A percentile compares a stretch with the other conserved stretches of the same genome.
Conservation (phyloP, 2,797 vertebrate genomes). For the Neosilurus hyrtlii region DNA sequence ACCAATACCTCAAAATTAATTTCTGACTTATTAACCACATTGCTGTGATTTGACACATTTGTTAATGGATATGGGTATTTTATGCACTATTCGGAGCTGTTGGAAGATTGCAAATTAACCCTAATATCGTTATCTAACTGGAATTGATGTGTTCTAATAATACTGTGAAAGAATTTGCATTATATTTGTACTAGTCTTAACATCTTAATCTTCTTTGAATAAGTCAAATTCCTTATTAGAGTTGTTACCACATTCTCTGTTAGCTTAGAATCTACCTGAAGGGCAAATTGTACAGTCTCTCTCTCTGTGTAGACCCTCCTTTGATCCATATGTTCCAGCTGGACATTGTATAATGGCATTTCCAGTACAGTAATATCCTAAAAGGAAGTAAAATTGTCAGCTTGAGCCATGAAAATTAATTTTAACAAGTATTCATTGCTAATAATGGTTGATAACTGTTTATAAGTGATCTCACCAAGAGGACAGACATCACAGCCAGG, state of each 20-base stretch:
- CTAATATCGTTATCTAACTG: neutral
- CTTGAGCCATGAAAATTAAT: neutral
- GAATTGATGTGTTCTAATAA: neutral
- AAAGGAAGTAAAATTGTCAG: conserved; percentile 6
- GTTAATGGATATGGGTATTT: neutral
- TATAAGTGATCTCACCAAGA: conserved; percentile 61
- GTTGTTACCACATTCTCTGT: neutral
- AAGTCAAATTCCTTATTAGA: neutral
- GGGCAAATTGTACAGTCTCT: conserved; percentile 73
- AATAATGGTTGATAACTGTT: neutral
- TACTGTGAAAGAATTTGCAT: neutral
- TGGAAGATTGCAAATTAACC: neutral
- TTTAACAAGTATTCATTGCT: neutral
- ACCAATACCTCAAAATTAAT: no score
- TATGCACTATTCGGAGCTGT: neutral
- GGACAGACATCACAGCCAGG: conserved; percentile 68
- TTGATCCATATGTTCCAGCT: conserved; percentile 74
- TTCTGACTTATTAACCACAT: no score
- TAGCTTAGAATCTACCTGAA: conserved; percentile 69
- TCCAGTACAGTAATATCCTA: conserved; percentile 78
- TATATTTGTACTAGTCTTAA: neutral
- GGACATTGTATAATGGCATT: conserved; percentile 70
- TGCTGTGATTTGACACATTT: no score
- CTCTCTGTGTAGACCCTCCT: conserved; percentile 66
- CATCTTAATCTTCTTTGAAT: neutral